Base-by-base conservation (phyloP, 2,888 invertebrate species). In the Lysandra coridon region DNA sequence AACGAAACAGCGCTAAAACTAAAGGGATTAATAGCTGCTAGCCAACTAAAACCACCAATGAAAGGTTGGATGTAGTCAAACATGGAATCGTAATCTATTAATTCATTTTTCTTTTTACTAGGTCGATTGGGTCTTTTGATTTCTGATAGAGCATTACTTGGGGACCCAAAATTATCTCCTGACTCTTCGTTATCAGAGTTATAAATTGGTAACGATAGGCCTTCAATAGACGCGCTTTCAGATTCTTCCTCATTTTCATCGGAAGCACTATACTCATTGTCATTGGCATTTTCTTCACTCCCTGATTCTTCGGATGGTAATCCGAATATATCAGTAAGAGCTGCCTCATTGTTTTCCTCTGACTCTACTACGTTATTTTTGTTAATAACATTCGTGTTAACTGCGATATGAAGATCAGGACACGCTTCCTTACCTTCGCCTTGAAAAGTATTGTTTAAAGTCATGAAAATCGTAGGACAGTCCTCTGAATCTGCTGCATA, bases 311-410 rank as follows among this genome's bases (percentile, higher is more conserved):
- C 92, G 73, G 89, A 81, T 1, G 91, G 91, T 83, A 92, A 82
- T 1, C 88, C 93, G 81, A 94, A 92, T 1, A 86, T 85, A 64
- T 86, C 90, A 49, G 91, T 89, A 81, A 93, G 90, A 5, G 90
- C 89, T 6, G 85, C 80, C 62, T 87, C 89, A 4, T 87, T 87
- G 76, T 93, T 92, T 83, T 92, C 93, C 6, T 93, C 92, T 0
- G 94, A 89, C 83, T 95, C 95, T 49, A 92, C 86, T 12, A 94
- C 91, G 44, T 94, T 90, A 81, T 95, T 95, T 81, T 95, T 95
- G 83, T 96, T 96, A 69, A 96, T 91, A 2, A 96, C 94, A 84
- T 97, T 96, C 0, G 96, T 96, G 82, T 97, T 97, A 2, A 97
- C 96, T 23, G 96, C 96, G 80, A 97, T 95, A 85, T 96, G 96